These are phyloP conservation scores for Larimichthys crocea DNA, from an alignment of 2,113 vertebrate genomes.

Conservation along the genomic window DNA sequence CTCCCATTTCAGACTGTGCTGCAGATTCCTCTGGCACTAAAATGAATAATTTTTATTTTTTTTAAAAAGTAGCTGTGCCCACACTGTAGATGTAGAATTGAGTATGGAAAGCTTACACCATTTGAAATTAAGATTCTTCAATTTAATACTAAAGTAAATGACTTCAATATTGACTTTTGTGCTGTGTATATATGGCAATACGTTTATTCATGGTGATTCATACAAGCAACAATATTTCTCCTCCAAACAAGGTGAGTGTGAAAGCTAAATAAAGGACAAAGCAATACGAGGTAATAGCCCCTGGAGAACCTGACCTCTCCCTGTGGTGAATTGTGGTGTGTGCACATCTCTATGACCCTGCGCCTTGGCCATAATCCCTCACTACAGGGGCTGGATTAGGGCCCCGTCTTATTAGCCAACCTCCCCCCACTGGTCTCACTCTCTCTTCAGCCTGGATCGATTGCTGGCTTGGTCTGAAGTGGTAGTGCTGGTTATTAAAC, in stretches of 20 bases:
- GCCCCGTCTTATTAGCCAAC: conserved; percentile 76
- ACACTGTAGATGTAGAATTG: background rate
- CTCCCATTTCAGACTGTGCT: background rate
- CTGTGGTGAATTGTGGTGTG: conserved; percentile 54
- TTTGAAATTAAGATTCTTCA: conserved; percentile 16
- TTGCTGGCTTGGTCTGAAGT: conserved; percentile 77
- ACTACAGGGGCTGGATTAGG: conserved; percentile 79
- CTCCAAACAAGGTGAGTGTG: conserved; percentile 57
- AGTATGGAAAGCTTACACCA: background rate
- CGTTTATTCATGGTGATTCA: conserved; percentile 33
- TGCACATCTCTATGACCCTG: conserved; percentile 65
- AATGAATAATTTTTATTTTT: background rate
- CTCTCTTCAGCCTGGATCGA: conserved; percentile 77
- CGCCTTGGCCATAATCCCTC: conserved; percentile 75
- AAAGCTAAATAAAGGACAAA: conserved; percentile 71
- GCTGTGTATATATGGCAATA: conserved; percentile 10
- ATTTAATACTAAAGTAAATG: conserved; percentile 34
- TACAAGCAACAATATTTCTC: conserved; percentile 47
- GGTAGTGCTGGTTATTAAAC: conserved; percentile 81
- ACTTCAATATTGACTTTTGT: conserved; percentile 43
- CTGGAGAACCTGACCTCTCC: conserved; percentile 57
- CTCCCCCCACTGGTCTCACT: conserved; percentile 33
- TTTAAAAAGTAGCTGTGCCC: background rate
- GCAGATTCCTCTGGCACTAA: background rate
- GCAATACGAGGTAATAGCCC: conserved; percentile 61